A percentile compares a stretch with the other conserved stretches of the same genome.
These are phyloP conservation scores for Phainopepla nitens DNA, from an alignment of 2,113 vertebrate genomes.

Conservation along the genomic window DNA sequence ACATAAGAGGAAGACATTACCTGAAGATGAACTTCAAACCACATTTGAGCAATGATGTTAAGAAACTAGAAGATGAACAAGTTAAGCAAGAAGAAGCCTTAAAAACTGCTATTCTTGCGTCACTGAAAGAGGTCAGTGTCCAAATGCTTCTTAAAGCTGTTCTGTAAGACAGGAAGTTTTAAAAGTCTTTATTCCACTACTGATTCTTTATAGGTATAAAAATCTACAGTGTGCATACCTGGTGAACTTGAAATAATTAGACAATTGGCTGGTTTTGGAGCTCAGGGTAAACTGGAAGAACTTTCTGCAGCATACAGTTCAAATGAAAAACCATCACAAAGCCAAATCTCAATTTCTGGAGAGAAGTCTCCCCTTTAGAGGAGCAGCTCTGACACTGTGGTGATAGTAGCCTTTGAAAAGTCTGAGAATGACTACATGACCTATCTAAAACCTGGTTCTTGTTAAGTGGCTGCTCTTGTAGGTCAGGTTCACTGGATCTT, in stretches of 20 bases:
- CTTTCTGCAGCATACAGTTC: background rate
- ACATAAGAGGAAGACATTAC: slow-evolving; percentile 74
- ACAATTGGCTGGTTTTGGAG: background rate
- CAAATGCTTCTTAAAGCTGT: background rate
- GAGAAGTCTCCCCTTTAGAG: background rate
- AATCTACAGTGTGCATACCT: background rate
- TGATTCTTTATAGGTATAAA: background rate
- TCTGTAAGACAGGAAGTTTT: background rate
- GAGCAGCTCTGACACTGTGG: background rate
- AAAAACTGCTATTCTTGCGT: slow-evolving; percentile 76
- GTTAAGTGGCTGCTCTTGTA: background rate
- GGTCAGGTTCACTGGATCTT: background rate
- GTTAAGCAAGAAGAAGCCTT: slow-evolving; percentile 76
- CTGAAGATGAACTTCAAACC: slow-evolving; percentile 84
- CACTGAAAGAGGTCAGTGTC: slow-evolving; percentile 77
- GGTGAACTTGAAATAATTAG: background rate
- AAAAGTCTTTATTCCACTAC: background rate
- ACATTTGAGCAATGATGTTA: slow-evolving; percentile 74
- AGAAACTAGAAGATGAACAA: slow-evolving; percentile 75
- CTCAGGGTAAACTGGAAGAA: background rate
- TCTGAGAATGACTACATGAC: background rate
- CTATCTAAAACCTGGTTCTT: background rate
- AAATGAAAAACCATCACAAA: background rate
- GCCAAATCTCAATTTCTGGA: background rate
- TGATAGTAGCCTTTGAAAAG: background rate